phyloP scores from a whole-genome alignment of 2,113 vertebrate species.

The Bambusicola thoracicus region DNA sequence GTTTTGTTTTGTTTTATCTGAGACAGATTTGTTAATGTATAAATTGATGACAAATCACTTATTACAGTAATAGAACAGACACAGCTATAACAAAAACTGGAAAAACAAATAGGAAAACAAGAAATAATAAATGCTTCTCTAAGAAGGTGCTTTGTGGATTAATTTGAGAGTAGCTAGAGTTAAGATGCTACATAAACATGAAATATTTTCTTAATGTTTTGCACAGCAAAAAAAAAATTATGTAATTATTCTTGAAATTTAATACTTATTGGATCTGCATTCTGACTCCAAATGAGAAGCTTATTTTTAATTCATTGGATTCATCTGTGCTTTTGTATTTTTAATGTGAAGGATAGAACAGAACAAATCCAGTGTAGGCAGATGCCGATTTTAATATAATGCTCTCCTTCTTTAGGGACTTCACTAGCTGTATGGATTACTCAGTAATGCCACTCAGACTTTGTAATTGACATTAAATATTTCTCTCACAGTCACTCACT shows the following conservation, averaged over 20 bases:
- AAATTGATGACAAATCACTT: neutral
- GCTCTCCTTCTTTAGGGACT: constrained; percentile 18
- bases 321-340: constrained; percentile 66
- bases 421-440: constrained; percentile 17
- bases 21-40: neutral
- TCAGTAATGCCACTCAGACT: neutral
- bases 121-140: neutral
- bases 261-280: neutral
- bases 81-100: neutral
- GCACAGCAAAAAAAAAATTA: neutral
- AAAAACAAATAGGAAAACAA: neutral
- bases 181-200: neutral
- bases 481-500: neutral
- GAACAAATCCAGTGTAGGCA: neutral
- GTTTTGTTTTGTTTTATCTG: neutral
- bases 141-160: neutral
- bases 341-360: constrained; percentile 54
- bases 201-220: neutral
- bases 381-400: constrained; percentile 48
- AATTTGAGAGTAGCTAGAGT: neutral
- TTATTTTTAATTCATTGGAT: constrained; percentile 67
- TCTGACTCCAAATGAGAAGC: constrained; percentile 28
- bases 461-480: constrained; percentile 42
- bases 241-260: constrained; percentile 37
- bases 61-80: neutral